A percentile compares a stretch with the other conserved stretches of the same genome.
phyloP scores from a whole-genome alignment of 2,888 invertebrate genomes.

The Tenthredo scrophulariae region DNA sequence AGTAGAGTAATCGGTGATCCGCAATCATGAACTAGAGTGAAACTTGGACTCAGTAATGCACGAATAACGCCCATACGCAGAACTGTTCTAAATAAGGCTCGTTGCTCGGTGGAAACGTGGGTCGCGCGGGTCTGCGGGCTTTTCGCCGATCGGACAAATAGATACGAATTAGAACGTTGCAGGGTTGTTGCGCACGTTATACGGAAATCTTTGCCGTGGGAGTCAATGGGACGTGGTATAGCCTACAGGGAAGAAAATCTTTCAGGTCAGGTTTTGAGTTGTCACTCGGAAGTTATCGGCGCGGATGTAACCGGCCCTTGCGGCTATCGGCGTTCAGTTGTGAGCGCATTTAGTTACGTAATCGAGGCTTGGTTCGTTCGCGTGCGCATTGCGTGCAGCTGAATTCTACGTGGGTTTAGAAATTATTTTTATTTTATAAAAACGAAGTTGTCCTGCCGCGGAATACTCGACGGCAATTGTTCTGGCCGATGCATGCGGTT shows the following conservation, averaged over 20 bases:
- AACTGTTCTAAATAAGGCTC: slow-evolving; percentile 47
- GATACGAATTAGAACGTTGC: slow-evolving; percentile 44
- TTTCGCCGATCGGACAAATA: slow-evolving; percentile 50
- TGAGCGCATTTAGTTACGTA: not conserved
- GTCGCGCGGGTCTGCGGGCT: slow-evolving; percentile 24
- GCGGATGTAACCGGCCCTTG: slow-evolving; percentile 28
- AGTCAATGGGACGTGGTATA: not conserved
- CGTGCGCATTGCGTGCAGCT: not conserved
- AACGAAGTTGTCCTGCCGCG: not conserved
- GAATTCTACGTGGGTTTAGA: slow-evolving; percentile 36
- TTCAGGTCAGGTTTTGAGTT: slow-evolving; percentile 8
- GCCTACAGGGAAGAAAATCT: slow-evolving; percentile 8
- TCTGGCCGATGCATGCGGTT: not conserved
- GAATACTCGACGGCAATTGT: slow-evolving; percentile 32
- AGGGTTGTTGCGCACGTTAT: slow-evolving; percentile 35
- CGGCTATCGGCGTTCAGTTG: slow-evolving; percentile 3
- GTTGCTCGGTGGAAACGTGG: slow-evolving; percentile 46
- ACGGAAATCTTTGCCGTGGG: slow-evolving; percentile 30
- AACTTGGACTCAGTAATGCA: slow-evolving; percentile 27
- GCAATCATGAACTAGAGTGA: slow-evolving; percentile 26
- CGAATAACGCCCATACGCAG: slow-evolving; percentile 50
- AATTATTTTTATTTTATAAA: not conserved
- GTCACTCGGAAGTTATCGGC: slow-evolving; percentile 27
- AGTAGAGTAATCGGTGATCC: slow-evolving; percentile 4
- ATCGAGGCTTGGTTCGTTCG: not conserved